phyloP scores from a whole-genome alignment of 1,140 invertebrate genomes.

The Holotrichia oblita region DNA sequence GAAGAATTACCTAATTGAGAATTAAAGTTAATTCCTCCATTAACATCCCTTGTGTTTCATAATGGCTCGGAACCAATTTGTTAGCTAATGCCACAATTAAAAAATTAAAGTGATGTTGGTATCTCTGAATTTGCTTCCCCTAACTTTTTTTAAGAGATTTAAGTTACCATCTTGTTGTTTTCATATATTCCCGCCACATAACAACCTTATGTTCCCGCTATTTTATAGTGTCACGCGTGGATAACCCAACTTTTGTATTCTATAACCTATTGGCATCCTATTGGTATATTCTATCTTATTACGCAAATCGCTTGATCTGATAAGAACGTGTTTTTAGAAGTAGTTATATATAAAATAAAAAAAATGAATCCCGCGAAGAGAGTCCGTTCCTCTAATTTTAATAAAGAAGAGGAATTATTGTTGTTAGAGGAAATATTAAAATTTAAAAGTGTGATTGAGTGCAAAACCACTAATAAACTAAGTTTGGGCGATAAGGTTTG shows the following conservation, averaged over 20 bases:
- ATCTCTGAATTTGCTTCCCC: neutral
- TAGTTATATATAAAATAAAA: neutral
- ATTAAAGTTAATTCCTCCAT: no score
- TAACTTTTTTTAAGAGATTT: neutral
- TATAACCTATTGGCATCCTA: neutral
- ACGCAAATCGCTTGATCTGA: no score
- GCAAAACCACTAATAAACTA: conserved; percentile 37
- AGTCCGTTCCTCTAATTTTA: conserved; percentile 33
- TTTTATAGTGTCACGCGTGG: neutral
- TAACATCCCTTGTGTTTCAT: no score
- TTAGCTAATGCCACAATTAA: conserved; percentile 9
- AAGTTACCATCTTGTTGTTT: conserved; percentile 13
- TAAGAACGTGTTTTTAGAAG: no score
- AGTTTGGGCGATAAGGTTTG: conserved; percentile 5
- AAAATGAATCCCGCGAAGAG: conserved; percentile 6
- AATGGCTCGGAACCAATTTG: no score
- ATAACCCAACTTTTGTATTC: neutral
- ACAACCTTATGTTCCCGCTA: no score
- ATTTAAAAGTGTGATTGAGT: conserved; percentile 37
- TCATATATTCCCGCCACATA: neutral
- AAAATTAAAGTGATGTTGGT: conserved; percentile 3
- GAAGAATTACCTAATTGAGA: no score
- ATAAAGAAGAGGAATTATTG: conserved; percentile 38
- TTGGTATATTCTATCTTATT: neutral
- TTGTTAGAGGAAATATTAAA: conserved; percentile 37